phyloP scores from a whole-genome alignment of 2,888 invertebrate genomes.

The Andricus curvator region DNA sequence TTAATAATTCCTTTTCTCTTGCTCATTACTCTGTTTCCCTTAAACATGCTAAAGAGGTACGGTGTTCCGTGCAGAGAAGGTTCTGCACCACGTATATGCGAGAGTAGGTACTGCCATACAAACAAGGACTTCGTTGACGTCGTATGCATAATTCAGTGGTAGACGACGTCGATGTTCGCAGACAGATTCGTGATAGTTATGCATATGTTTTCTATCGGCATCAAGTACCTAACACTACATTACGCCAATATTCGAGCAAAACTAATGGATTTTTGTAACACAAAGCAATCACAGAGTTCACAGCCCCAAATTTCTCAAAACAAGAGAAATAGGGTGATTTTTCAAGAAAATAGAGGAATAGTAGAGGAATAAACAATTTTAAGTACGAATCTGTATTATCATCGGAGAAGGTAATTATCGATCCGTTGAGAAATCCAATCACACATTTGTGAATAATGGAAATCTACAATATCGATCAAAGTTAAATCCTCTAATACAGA shows the following conservation, averaged over 20 bases:
- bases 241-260: neutral
- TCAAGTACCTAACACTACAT: conserved; percentile 29
- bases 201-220: conserved; percentile 59
- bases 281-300: too few relatives aligned
- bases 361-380: too few relatives aligned
- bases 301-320: too few relatives aligned
- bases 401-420: too few relatives aligned
- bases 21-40: conserved; percentile 35
- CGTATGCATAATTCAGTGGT: conserved; percentile 68
- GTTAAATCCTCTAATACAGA: too few relatives aligned
- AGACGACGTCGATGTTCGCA: conserved; percentile 60
- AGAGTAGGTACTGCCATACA: conserved; percentile 48
- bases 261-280: conserved; percentile 11
- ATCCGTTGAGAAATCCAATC: too few relatives aligned
- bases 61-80: conserved; percentile 1
- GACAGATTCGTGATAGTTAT: conserved; percentile 59
- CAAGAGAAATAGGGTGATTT: too few relatives aligned
- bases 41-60: conserved; percentile 36
- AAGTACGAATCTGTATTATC: too few relatives aligned
- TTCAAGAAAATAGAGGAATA: too few relatives aligned
- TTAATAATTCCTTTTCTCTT: conserved; percentile 29
- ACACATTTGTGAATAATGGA: too few relatives aligned
- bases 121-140: conserved; percentile 57
- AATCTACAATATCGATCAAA: too few relatives aligned
- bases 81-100: conserved; percentile 18